Percentiles rank a stretch among this genome's conserved stretches.
These are phyloP conservation scores for Cryptotermes secundus DNA, from an alignment of 1,140 invertebrate species.

Conservation along the genomic window DNA sequence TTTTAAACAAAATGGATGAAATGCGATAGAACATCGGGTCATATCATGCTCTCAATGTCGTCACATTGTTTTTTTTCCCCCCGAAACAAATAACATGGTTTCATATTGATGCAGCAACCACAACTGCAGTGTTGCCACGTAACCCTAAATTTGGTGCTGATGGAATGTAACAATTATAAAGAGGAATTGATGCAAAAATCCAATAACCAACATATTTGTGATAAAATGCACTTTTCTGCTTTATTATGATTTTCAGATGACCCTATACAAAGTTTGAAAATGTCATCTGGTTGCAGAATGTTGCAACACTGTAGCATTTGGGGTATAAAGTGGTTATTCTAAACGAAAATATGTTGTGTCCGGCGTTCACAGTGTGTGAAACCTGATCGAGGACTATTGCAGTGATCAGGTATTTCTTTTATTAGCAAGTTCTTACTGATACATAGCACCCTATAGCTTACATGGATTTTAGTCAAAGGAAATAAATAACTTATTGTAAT, in stretches of 20 bases:
- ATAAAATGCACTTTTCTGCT: slow-evolving; percentile 4
- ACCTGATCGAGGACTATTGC: not conserved
- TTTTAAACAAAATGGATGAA: too few relatives aligned
- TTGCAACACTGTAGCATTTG: not conserved
- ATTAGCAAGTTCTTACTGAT: too few relatives aligned
- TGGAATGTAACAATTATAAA: slow-evolving; percentile 20
- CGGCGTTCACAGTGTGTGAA: not conserved
- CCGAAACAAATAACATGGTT: not conserved
- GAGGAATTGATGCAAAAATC: slow-evolving; percentile 17
- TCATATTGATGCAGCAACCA: slow-evolving; percentile 4
- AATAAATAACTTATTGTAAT: too few relatives aligned
- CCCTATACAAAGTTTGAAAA: not conserved
- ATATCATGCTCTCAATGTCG: not conserved
- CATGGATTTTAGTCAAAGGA: too few relatives aligned
- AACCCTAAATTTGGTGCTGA: not conserved
- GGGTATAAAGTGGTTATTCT: not conserved
- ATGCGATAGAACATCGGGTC: not conserved
- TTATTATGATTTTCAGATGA: slow-evolving; percentile 1
- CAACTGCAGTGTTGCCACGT: not conserved
- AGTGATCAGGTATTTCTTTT: too few relatives aligned
- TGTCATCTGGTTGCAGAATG: not conserved
- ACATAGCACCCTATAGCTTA: too few relatives aligned
- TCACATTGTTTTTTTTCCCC: slow-evolving; percentile 5
- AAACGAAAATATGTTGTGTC: not conserved
- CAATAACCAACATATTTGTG: slow-evolving; percentile 17